phyloP scores from a whole-genome alignment of 2,113 vertebrate genomes.

The Misgurnus mizolepis region DNA sequence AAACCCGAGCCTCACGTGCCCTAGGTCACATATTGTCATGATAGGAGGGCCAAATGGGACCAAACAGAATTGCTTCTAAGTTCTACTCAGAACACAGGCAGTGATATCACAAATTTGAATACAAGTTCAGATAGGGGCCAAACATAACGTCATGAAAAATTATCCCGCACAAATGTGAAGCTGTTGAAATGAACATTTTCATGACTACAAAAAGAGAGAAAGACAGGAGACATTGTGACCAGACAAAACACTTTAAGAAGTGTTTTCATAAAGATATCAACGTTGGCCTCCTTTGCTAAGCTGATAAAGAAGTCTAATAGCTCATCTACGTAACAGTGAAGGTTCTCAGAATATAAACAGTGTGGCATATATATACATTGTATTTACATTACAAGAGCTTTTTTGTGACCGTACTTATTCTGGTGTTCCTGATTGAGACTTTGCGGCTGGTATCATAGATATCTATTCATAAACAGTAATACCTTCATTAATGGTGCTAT shows the following conservation, averaged over 20 bases:
- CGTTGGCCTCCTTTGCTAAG: slow-evolving; percentile 71
- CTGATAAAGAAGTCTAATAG: slow-evolving; percentile 63
- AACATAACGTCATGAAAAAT: slow-evolving; percentile 7
- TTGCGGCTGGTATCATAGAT: slow-evolving; percentile 35
- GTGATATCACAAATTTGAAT: slow-evolving; percentile 47
- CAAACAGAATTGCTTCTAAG: slow-evolving; percentile 47
- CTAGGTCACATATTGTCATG: slow-evolving; percentile 22
- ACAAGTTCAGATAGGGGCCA: slow-evolving; percentile 41
- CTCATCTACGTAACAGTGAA: slow-evolving; percentile 64
- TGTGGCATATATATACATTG: slow-evolving; percentile 66
- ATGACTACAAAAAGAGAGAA: slow-evolving; percentile 17
- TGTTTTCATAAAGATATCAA: slow-evolving; percentile 71
- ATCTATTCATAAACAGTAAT: slow-evolving; percentile 39
- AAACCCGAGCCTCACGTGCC: slow-evolving; percentile 22
- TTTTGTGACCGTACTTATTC: slow-evolving; percentile 21
- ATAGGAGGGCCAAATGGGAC: slow-evolving; percentile 36
- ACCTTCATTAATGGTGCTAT: slow-evolving; percentile 33
- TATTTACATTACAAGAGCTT: slow-evolving; percentile 73
- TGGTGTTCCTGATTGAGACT: slow-evolving; percentile 28
- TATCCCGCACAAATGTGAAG: slow-evolving; percentile 4
- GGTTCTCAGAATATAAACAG: slow-evolving; percentile 54
- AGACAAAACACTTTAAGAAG: slow-evolving; percentile 68
- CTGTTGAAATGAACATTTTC: slow-evolving; percentile 7
- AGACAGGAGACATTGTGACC: slow-evolving; percentile 34
- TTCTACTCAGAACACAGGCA: slow-evolving; percentile 50